phyloP scores from a whole-genome alignment of 2,888 invertebrate species.

The Cotesia congregata region DNA sequence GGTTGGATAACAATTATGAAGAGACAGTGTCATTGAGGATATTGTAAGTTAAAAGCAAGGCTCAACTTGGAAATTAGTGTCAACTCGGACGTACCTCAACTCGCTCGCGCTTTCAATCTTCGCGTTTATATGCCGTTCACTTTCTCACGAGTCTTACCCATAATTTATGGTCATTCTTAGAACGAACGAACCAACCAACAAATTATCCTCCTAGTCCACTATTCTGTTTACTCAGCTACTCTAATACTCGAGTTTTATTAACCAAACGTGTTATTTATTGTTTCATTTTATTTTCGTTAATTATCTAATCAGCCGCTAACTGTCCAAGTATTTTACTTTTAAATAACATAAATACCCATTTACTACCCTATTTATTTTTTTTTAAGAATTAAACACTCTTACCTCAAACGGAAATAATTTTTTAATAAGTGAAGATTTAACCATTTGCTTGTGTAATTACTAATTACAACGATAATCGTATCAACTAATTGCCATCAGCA shows the following conservation, averaged over 20 bases:
- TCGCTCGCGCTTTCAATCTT: conserved; percentile 30
- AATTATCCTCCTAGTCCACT: conserved; percentile 38
- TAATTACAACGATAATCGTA: too few species aligned
- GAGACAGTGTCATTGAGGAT: conserved; percentile 20
- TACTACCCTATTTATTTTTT: too few species aligned
- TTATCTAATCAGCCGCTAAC: conserved; percentile 2
- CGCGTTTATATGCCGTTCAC: conserved; percentile 43
- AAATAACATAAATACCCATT: too few species aligned
- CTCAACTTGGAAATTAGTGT: conserved; percentile 38
- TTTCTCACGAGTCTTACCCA: conserved; percentile 45
- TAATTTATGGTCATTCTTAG: conserved; percentile 44
- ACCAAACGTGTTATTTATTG: neutral
- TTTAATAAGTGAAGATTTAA: too few species aligned
- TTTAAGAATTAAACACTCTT: too few species aligned
- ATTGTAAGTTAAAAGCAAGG: neutral
- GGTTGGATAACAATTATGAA: neutral
- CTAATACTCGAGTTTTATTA: neutral
- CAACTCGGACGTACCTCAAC: conserved; percentile 27
- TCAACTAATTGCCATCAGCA: too few species aligned
- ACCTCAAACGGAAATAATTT: too few species aligned
- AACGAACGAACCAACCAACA: conserved; percentile 30
- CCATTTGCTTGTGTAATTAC: too few species aligned
- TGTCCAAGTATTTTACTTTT: neutral
- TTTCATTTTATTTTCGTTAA: conserved; percentile 15
- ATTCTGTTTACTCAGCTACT: neutral